Evolutionary conservation across 1,140 invertebrate genomes (phyloP).

Genomic region (Halesus radiatus): DNA sequence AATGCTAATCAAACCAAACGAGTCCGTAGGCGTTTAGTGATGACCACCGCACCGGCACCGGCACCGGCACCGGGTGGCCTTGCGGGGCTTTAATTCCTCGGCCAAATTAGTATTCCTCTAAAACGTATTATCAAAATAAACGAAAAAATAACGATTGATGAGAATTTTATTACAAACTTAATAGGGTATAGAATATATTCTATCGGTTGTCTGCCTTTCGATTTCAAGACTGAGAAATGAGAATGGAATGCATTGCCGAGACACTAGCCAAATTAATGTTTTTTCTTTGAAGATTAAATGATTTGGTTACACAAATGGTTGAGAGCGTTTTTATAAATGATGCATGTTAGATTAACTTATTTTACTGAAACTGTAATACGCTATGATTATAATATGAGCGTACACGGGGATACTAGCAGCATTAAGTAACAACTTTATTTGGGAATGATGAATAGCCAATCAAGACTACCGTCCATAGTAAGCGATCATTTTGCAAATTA

Average conservation of each 20-base stretch:
- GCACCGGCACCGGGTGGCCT: background rate
- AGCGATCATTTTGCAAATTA: too few relatives aligned
- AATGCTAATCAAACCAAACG: constrained; percentile 1
- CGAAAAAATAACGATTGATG: constrained; percentile 1
- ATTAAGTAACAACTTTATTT: too few relatives aligned
- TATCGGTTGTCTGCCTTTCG: background rate
- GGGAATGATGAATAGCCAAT: too few relatives aligned
- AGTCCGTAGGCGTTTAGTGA: background rate
- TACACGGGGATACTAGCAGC: too few relatives aligned
- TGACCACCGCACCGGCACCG: background rate
- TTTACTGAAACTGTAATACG: too few relatives aligned
- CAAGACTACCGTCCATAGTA: too few relatives aligned
- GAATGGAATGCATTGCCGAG: background rate
- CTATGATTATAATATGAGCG: too few relatives aligned
- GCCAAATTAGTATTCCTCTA: constrained; percentile 5
- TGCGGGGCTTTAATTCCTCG: background rate
- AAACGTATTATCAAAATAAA: constrained; percentile 1
- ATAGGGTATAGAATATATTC: background rate
- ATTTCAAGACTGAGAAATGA: background rate
- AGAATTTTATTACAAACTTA: constrained; percentile 4
- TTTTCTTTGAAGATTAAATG: too few relatives aligned
- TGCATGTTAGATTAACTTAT: too few relatives aligned
- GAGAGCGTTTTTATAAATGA: too few relatives aligned
- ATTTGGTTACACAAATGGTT: too few relatives aligned
- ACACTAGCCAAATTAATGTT: too few relatives aligned